These are phyloP conservation scores for Leucophenga maculata DNA, from an alignment of 2,888 invertebrate species.

Conservation along the genomic window DNA sequence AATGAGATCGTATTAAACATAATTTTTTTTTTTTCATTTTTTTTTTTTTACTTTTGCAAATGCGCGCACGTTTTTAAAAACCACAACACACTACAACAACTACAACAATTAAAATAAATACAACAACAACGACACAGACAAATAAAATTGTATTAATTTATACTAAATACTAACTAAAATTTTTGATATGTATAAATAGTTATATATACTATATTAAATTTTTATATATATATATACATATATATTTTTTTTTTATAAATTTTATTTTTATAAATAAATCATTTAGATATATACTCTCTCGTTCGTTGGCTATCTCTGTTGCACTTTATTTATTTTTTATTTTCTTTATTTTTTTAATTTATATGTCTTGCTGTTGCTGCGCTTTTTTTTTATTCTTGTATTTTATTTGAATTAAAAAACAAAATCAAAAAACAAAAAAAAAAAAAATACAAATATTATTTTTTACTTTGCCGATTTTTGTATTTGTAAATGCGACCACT, in stretches of 20 bases:
- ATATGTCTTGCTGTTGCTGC: not conserved
- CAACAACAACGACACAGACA: too few species aligned
- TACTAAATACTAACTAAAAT: too few species aligned
- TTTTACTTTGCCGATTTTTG: not conserved
- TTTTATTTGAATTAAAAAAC: not conserved
- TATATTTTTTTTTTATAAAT: not conserved
- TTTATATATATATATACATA: not conserved
- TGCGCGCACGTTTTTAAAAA: too few species aligned
- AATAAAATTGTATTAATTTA: too few species aligned
- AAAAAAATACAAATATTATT: conserved; percentile 21
- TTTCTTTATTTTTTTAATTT: not conserved
- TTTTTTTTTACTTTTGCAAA: too few species aligned
- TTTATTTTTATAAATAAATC: not conserved
- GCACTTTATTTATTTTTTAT: not conserved
- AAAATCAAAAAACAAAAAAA: conserved; percentile 29
- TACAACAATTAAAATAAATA: too few species aligned
- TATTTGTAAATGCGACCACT: conserved; percentile 48
- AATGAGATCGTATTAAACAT: too few species aligned
- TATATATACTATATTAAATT: too few species aligned
- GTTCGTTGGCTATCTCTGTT: not conserved
- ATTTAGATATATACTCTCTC: conserved; percentile 2
- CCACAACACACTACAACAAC: too few species aligned
- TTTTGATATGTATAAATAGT: not conserved
- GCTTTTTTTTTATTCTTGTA: not conserved
- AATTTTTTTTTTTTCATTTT: too few species aligned